Percentiles rank a stretch among this genome's conserved stretches.
These are phyloP conservation scores for Paracentrotus lividus DNA, from an alignment of 53 echinoderm and acorn worm genomes.

Conservation along the genomic window DNA sequence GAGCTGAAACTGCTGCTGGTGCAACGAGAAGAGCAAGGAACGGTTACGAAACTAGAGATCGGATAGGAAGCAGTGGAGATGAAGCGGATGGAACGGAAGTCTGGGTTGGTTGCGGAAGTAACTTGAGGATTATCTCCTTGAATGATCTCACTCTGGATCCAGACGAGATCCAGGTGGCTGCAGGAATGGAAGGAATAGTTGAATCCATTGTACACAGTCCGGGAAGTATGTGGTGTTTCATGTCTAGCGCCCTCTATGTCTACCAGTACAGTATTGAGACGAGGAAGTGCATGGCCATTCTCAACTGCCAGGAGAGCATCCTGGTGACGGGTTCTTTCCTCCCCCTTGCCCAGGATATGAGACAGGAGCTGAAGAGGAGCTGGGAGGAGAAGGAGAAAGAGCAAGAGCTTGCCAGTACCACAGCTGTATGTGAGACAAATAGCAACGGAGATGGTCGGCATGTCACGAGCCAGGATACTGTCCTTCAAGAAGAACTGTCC, in stretches of 20 bases:
- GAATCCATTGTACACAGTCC: slow-evolving; percentile 65
- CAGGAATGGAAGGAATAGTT: slow-evolving; percentile 46
- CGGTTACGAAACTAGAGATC: too few species aligned
- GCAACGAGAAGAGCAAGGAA: slow-evolving; percentile 2
- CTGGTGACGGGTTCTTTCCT: slow-evolving; percentile 26
- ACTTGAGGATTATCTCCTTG: slow-evolving; percentile 27
- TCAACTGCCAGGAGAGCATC: slow-evolving; percentile 67
- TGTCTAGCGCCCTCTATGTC: slow-evolving; percentile 70
- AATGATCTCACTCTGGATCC: slow-evolving; percentile 58
- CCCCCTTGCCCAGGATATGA: not conserved
- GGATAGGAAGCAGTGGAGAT: slow-evolving; percentile 26
- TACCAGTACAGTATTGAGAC: slow-evolving; percentile 74
- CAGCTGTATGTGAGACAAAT: slow-evolving; percentile 40
- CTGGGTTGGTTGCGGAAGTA: slow-evolving; percentile 68
- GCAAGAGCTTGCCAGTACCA: slow-evolving; percentile 29
- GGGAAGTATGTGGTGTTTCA: slow-evolving; percentile 79
- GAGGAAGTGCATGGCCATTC: slow-evolving; percentile 59
- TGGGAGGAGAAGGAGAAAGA: slow-evolving; percentile 67
- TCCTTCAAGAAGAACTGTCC: slow-evolving; percentile 13
- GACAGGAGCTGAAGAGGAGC: not conserved
- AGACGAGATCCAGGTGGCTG: slow-evolving; percentile 59
- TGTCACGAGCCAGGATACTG: not conserved
- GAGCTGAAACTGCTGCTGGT: not conserved
- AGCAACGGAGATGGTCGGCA: slow-evolving; percentile 55
- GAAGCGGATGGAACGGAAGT: slow-evolving; percentile 43